A percentile compares a stretch with the other conserved stretches of the same genome.
These are phyloP conservation scores for Drosophila orosa DNA, from an alignment of 1,140 invertebrate species.

Conservation along the genomic window DNA sequence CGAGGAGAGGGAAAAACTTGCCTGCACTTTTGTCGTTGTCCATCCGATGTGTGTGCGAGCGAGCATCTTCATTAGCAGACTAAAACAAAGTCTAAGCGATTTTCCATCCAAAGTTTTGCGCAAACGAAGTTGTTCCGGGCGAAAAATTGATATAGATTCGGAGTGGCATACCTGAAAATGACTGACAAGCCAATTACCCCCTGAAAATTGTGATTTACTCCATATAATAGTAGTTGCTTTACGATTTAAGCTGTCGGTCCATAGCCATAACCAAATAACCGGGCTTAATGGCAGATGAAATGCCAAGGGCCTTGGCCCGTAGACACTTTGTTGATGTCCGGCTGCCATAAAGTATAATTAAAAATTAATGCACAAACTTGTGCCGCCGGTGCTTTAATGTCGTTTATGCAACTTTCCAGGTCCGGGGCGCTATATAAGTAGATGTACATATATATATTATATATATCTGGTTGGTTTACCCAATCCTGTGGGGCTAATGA, in stretches of 20 bases:
- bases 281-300: slow-evolving; percentile 39
- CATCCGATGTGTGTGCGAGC: slow-evolving; percentile 14
- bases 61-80: slow-evolving; percentile 46
- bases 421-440: too few relatives aligned
- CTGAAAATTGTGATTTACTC: slow-evolving; percentile 36
- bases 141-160: slow-evolving; percentile 53
- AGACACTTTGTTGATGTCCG: slow-evolving; percentile 21
- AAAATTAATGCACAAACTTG: slow-evolving; percentile 56
- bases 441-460: not conserved
- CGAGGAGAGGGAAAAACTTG: slow-evolving; percentile 28
- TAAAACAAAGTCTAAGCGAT: slow-evolving; percentile 57
- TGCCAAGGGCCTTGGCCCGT: slow-evolving; percentile 12
- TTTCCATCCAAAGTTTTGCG: slow-evolving; percentile 31
- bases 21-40: slow-evolving; percentile 44
- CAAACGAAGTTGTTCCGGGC: slow-evolving; percentile 33
- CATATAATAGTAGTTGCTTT: not conserved
- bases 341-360: slow-evolving; percentile 59
- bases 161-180: slow-evolving; percentile 26
- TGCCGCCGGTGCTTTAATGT: slow-evolving; percentile 39
- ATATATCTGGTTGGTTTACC: slow-evolving; percentile 15
- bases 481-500: slow-evolving; percentile 64
- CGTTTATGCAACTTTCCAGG: slow-evolving; percentile 40
- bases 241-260: slow-evolving; percentile 11
- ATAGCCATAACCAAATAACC: slow-evolving; percentile 10
- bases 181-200: slow-evolving; percentile 45